These are phyloP conservation scores for Graptemys geographica DNA, from an alignment of 2,797 vertebrate species.

Conservation along the genomic window DNA sequence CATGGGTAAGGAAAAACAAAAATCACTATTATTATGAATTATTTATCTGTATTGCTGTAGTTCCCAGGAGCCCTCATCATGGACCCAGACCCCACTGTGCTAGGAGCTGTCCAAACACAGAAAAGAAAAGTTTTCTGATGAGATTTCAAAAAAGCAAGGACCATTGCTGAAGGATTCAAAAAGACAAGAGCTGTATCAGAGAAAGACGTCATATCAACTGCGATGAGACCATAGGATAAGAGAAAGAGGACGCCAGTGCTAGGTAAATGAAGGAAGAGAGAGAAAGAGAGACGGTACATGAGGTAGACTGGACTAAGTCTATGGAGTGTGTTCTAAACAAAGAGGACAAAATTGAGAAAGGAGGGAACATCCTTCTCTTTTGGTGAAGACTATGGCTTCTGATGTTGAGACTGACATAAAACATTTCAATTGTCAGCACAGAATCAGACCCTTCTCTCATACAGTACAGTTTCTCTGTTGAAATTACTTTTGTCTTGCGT, in stretches of 20 bases:
- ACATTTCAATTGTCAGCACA: not conserved
- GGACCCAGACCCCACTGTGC: not conserved
- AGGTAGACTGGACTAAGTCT: not conserved
- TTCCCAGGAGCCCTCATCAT: not conserved
- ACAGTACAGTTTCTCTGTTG: not conserved
- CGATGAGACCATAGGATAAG: accelerated
- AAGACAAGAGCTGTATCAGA: not conserved
- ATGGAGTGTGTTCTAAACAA: accelerated
- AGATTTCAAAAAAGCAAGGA: not conserved
- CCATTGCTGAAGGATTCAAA: accelerated
- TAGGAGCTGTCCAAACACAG: not conserved
- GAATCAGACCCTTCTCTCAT: not conserved
- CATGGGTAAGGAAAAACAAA: not conserved
- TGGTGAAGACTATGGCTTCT: not conserved
- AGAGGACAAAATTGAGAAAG: not conserved
- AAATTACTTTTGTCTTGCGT: constrained; percentile 25
- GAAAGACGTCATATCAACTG: not conserved
- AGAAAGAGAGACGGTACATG: not conserved
- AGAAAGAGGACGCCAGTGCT: not conserved
- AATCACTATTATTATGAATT: not conserved
- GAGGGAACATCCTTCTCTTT: not conserved
- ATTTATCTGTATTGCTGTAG: not conserved
- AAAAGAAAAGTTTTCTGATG: not conserved
- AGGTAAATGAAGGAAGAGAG: not conserved
- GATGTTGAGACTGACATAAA: not conserved